Percentiles rank a stretch among this genome's conserved stretches.
Conservation (phyloP, 2,797 vertebrate genomes). For the Ctenochaetus hawaiiensis region DNA sequence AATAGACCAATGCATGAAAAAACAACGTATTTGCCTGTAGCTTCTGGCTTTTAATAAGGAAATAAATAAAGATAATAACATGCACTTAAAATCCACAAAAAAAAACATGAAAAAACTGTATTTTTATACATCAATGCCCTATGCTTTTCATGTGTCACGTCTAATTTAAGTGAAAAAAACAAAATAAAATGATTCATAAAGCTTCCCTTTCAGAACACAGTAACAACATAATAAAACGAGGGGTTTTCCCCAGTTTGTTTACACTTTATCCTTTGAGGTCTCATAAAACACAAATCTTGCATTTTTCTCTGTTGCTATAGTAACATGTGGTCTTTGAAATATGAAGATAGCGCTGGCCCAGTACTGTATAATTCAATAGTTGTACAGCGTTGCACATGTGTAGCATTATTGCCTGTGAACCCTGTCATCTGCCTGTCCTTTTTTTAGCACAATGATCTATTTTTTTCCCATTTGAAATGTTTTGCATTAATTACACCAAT, state of each 20-base stretch:
- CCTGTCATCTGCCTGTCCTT: not conserved
- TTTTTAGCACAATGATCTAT: too few relatives aligned
- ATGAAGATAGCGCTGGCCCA: constrained; percentile 1
- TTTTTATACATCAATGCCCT: not conserved
- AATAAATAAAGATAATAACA: not conserved
- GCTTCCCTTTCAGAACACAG: not conserved
- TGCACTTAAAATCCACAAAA: not conserved
- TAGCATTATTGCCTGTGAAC: not conserved
- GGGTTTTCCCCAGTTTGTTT: not conserved
- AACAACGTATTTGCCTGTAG: too few relatives aligned
- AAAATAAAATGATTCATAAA: not conserved
- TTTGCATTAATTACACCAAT: not conserved
- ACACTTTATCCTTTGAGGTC: not conserved
- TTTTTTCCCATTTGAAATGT: not conserved
- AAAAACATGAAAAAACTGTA: not conserved
- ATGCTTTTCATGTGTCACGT: not conserved
- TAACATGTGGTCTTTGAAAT: constrained; percentile 24
- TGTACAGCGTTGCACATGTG: not conserved
- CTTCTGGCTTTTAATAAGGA: too few relatives aligned
- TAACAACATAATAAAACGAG: not conserved
- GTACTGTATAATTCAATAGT: not conserved
- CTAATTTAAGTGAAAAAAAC: not conserved
- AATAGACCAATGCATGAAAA: too few relatives aligned
- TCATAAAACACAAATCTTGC: constrained; percentile 4
- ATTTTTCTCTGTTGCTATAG: constrained; percentile 45